Conservation (phyloP, 2,797 vertebrate species). For the Chiroxiphia lanceolata region DNA sequence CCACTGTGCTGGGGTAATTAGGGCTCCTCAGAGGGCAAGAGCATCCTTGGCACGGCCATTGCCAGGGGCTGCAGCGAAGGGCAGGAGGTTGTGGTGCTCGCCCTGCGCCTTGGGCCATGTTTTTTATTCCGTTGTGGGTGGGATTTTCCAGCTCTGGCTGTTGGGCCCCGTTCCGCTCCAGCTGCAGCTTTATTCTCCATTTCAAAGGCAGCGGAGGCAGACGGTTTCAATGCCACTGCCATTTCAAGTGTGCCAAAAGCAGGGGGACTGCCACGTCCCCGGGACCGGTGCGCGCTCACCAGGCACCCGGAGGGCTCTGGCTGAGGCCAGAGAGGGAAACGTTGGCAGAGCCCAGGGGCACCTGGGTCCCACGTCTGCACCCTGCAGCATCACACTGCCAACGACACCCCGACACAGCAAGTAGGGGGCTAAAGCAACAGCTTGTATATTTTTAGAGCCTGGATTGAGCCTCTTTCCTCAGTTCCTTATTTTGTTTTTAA, state of each 20-base stretch:
- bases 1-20: accelerated
- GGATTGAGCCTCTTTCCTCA: background rate
- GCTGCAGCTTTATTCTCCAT: slow-evolving; percentile 70
- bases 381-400: accelerated
- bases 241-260: slow-evolving; percentile 36
- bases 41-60: background rate
- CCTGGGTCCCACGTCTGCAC: background rate
- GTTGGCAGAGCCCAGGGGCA: background rate
- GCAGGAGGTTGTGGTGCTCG: slow-evolving; percentile 45
- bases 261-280: background rate
- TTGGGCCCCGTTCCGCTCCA: slow-evolving; percentile 69
- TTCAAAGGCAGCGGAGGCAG: slow-evolving; percentile 61
- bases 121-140: slow-evolving; percentile 66
- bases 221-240: slow-evolving; percentile 58
- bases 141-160: slow-evolving; percentile 66
- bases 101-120: slow-evolving; percentile 28
- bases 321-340: background rate
- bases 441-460: background rate
- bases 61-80: background rate
- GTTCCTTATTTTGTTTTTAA: background rate
- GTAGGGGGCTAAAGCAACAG: background rate
- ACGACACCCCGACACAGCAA: accelerated
- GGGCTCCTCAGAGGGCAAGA: background rate
- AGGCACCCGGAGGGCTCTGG: background rate
- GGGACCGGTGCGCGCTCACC: accelerated